Evolutionary conservation across 1,140 invertebrate species (phyloP).

Genomic region (Dendroctonus ponderosae): DNA sequence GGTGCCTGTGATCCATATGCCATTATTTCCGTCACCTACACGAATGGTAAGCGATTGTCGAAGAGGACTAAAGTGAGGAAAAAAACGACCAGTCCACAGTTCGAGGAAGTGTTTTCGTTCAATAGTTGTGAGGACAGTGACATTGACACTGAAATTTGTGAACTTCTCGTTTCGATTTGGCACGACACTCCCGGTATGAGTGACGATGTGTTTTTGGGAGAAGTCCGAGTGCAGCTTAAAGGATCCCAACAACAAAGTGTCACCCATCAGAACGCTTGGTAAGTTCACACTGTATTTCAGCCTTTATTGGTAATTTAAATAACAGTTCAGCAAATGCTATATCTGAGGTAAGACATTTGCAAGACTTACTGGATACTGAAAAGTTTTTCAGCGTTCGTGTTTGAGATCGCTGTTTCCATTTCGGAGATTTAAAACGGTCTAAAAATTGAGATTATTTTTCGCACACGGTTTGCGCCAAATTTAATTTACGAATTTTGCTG

Average conservation of each 20-base stretch:
- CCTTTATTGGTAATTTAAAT: neutral
- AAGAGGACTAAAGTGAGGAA: conserved; percentile 83
- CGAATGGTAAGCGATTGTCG: conserved; percentile 76
- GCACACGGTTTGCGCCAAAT: no score
- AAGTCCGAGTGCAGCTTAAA: conserved; percentile 74
- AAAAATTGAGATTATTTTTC: no score
- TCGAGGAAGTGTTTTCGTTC: conserved; percentile 86
- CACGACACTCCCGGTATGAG: conserved; percentile 77
- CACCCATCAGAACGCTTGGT: conserved; percentile 62
- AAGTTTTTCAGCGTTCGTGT: no score
- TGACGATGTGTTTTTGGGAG: conserved; percentile 80
- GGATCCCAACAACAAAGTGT: conserved; percentile 65
- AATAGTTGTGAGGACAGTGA: conserved; percentile 68
- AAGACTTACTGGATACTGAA: no score
- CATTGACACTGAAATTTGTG: conserved; percentile 63
- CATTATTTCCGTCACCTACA: conserved; percentile 74
- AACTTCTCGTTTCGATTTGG: conserved; percentile 78
- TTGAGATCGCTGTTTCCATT: no score
- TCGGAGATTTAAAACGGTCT: no score
- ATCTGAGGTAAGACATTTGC: no score
- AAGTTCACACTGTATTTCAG: conserved; percentile 11
- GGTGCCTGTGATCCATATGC: conserved; percentile 89
- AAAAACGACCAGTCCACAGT: conserved; percentile 85
- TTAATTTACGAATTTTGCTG: no score
- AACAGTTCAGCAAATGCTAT: no score